phyloP scores from a whole-genome alignment of 92 coral and sea anemone species.

The Metridium senile region DNA sequence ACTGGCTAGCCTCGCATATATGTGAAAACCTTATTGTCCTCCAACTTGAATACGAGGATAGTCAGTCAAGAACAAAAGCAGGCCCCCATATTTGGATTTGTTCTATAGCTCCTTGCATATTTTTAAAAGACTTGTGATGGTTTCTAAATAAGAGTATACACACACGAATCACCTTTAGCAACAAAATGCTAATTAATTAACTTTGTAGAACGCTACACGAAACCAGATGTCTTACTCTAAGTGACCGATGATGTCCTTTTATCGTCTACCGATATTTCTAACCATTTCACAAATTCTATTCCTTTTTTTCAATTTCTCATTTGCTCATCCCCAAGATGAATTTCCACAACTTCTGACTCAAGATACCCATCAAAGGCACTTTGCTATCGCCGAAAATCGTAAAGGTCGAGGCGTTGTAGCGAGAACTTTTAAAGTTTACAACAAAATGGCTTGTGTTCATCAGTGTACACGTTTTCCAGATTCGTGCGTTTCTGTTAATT shows the following conservation, averaged over 20 bases:
- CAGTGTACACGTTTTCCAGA: slow-evolving; percentile 21
- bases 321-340: background rate
- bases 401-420: background rate
- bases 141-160: background rate
- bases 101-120: no score
- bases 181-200: background rate
- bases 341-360: slow-evolving; percentile 23
- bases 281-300: background rate
- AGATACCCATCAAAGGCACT: slow-evolving; percentile 2
- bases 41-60: no score
- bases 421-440: background rate
- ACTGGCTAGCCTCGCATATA: no score
- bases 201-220: background rate
- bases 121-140: background rate
- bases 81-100: no score
- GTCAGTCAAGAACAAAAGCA: no score
- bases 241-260: background rate
- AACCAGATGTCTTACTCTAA: background rate
- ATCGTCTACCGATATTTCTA: background rate
- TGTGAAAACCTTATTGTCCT: no score
- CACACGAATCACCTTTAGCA: background rate
- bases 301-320: background rate
- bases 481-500: slow-evolving; percentile 20
- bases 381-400: background rate
- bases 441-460: slow-evolving; percentile 28